phyloP scores from a whole-genome alignment of 2,113 vertebrate genomes.

The Phrynosoma blainvillii region DNA sequence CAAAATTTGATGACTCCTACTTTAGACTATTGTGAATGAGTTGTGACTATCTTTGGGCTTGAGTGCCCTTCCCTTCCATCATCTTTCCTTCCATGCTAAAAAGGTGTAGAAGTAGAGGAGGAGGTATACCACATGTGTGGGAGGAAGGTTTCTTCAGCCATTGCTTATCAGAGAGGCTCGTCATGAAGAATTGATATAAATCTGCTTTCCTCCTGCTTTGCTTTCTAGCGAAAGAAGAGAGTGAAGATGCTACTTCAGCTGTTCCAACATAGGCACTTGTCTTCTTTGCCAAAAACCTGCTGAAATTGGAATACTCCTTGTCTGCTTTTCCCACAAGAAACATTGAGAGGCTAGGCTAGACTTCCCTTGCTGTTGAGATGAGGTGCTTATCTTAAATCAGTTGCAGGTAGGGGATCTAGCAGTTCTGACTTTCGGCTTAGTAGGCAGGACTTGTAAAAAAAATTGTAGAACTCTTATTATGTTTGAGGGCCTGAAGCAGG shows the following conservation, averaged over 20 bases:
- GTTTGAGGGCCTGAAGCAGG: constrained; percentile 18
- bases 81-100: not conserved
- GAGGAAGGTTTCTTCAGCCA: not conserved
- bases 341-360: not conserved
- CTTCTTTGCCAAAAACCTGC: not conserved
- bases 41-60: not conserved
- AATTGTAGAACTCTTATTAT: not conserved
- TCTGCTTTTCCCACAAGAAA: not conserved
- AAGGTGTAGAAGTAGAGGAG: not conserved
- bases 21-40: not conserved
- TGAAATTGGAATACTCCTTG: not conserved
- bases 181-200: too few relatives aligned
- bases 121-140: not conserved
- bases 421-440: not conserved
- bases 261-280: not conserved
- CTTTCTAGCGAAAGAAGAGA: not conserved
- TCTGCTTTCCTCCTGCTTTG: not conserved
- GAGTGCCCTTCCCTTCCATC: not conserved
- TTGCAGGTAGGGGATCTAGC: too few relatives aligned
- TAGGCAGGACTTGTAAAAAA: not conserved
- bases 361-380: not conserved
- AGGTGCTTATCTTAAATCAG: too few relatives aligned
- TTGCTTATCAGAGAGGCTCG: not conserved
- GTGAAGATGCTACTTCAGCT: not conserved
- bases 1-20: not conserved